Evolutionary conservation across 2,797 vertebrate species (phyloP).

Genomic region (Coranthus polyacanthus): DNA sequence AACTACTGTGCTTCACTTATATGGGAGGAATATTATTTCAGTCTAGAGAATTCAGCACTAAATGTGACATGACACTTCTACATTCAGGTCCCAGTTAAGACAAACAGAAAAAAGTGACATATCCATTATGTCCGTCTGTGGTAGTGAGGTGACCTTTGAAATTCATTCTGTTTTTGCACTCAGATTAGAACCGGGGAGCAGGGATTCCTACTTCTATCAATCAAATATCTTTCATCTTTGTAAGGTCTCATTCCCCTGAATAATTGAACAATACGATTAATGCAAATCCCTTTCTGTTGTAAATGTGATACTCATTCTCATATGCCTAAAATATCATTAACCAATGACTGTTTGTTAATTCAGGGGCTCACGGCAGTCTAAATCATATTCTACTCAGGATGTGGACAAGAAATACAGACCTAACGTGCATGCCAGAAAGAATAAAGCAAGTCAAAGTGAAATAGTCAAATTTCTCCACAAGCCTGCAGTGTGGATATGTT

Average conservation of each 20-base stretch:
- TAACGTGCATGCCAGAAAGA: slow-evolving; percentile 40
- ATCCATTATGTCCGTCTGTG: slow-evolving; percentile 65
- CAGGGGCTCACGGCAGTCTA: slow-evolving; percentile 23
- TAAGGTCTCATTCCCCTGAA: slow-evolving; percentile 30
- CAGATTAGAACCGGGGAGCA: slow-evolving; percentile 43
- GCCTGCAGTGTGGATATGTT: slow-evolving; percentile 35
- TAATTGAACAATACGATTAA: slow-evolving; percentile 43
- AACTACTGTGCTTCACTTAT: slow-evolving; percentile 24
- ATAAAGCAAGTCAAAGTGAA: slow-evolving; percentile 57
- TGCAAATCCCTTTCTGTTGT: not conserved
- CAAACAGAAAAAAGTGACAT: slow-evolving; percentile 60
- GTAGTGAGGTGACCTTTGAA: slow-evolving; percentile 72
- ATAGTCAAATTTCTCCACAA: slow-evolving; percentile 42
- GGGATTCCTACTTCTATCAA: slow-evolving; percentile 55
- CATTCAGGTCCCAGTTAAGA: slow-evolving; percentile 19
- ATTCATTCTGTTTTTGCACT: slow-evolving; percentile 52
- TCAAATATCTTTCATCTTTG: slow-evolving; percentile 31
- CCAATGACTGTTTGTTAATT: slow-evolving; percentile 32
- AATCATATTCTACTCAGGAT: slow-evolving; percentile 41
- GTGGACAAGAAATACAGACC: slow-evolving; percentile 24
- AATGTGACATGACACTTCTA: slow-evolving; percentile 36
- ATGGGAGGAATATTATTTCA: slow-evolving; percentile 40
- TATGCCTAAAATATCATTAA: slow-evolving; percentile 20
- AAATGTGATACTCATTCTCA: not conserved
- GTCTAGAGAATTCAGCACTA: slow-evolving; percentile 40